Evolutionary conservation across 2,888 invertebrate species (phyloP).

Genomic region (Tenthredo amoena): DNA sequence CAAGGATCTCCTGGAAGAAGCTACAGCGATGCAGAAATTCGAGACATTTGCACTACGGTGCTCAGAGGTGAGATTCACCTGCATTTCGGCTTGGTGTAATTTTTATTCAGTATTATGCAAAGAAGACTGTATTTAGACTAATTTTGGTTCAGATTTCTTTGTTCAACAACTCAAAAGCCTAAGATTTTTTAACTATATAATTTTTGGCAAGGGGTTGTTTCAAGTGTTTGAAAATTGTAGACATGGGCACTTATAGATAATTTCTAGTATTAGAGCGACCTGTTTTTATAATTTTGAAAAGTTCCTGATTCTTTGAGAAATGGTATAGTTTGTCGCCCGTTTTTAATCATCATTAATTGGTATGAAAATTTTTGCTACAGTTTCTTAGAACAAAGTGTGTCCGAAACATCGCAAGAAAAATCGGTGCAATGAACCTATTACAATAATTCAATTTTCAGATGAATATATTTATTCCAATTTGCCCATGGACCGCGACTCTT

Average conservation of each 20-base stretch:
- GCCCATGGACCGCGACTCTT: not conserved
- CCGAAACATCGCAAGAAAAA: not conserved
- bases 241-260: not conserved
- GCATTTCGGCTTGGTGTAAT: not conserved
- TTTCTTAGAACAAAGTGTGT: not conserved
- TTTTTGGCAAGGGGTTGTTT: not conserved
- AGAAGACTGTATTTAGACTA: not conserved
- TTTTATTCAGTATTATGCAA: not conserved
- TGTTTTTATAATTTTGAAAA: not conserved
- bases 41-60: constrained; percentile 89
- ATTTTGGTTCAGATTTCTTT: not conserved
- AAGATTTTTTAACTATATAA: not conserved
- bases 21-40: constrained; percentile 86
- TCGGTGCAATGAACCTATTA: not conserved
- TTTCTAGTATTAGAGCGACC: not conserved
- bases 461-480: not conserved
- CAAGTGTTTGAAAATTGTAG: not conserved
- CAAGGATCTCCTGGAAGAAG: constrained; percentile 82
- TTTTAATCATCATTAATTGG: not conserved
- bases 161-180: not conserved
- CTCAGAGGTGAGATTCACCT: constrained; percentile 84
- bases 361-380: not conserved
- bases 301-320: no score
- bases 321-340: not conserved
- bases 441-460: not conserved